Evolutionary conservation across 2,113 vertebrate genomes (phyloP).

Genomic region (Dicaeum eximium): DNA sequence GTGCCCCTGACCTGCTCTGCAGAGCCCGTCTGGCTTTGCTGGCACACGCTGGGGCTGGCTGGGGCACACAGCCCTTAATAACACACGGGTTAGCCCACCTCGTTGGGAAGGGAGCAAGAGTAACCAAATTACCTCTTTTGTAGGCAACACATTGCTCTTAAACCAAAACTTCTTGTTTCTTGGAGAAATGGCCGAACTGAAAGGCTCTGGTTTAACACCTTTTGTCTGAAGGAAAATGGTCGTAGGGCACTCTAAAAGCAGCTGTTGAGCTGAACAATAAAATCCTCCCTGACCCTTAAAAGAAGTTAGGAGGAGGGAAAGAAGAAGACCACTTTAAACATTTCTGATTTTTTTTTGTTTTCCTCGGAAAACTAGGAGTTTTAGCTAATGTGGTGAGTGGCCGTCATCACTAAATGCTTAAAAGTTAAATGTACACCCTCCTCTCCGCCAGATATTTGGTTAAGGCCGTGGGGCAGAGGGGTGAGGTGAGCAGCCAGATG

Average conservation of each 20-base stretch:
- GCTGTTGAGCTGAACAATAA: neutral
- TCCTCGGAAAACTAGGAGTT: neutral
- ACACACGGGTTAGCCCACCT: neutral
- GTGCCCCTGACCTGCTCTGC: neutral
- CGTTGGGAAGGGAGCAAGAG: neutral
- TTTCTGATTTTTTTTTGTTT: neutral
- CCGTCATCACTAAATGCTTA: neutral
- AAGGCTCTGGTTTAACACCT: neutral
- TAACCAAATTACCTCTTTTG: neutral
- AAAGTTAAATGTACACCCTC: neutral
- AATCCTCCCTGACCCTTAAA: neutral
- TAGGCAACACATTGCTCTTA: neutral
- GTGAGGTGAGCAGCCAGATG: neutral
- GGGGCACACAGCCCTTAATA: neutral
- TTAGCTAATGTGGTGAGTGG: neutral
- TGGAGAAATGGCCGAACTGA: neutral
- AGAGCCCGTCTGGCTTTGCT: neutral
- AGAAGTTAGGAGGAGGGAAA: neutral
- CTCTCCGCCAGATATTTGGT: neutral
- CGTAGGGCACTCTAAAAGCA: neutral
- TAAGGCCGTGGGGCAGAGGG: neutral
- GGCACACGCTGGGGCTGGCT: neutral
- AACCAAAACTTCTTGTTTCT: neutral
- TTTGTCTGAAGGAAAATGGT: neutral
- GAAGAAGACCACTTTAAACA: neutral